Base-by-base conservation (phyloP, 2,888 invertebrate species). In the Crossocerus cetratus region DNA sequence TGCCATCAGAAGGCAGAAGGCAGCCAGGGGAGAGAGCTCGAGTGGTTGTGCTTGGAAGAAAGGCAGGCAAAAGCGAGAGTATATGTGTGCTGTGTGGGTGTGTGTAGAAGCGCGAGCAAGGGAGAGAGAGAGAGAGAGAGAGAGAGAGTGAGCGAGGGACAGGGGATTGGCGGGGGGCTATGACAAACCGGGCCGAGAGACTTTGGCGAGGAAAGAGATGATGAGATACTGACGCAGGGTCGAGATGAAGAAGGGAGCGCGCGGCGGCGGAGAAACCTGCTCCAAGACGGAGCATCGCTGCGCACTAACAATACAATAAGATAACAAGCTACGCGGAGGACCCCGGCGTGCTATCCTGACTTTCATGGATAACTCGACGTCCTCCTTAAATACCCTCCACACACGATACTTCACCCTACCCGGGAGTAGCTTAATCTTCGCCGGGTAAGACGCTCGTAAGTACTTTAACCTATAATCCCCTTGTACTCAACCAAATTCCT, bases 261-360 rank as follows among this genome's bases (percentile, higher is more conserved):
- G 43, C n/a, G 11, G 43, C 59, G 59, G 59, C 59, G 61, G 65
- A 69, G 67, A 77, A 84, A 85, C 82, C 77, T 83, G 85, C 81
- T 85, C 76, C 74, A 84, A 83, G 85, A 84, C 84, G 81, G 74
- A 76, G 69, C 77, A 76, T 69, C 75, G 69, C 77, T 65, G 76
- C 79, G 78, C 83, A 81, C 83, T 83, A 86, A 87, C 86, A 87
- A 86, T 87, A 84, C 87, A 83, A 83, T 84, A 84, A 87, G 86
- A 88, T 88, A 88, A 87, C 86, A 83, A 88, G 86, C 79, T 77
- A 76, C 78, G 56, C 44, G 78, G 49, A 76, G 72, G 80, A 71
- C 62, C 65, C 68, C 22, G 69, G 68, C 74, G 76, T 66, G 77
- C 78, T 74, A 74, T 77, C 78, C 81, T 78, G 84, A 82, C 85